phyloP scores from a whole-genome alignment of 1,140 invertebrate genomes.

The Pararge aegeria region DNA sequence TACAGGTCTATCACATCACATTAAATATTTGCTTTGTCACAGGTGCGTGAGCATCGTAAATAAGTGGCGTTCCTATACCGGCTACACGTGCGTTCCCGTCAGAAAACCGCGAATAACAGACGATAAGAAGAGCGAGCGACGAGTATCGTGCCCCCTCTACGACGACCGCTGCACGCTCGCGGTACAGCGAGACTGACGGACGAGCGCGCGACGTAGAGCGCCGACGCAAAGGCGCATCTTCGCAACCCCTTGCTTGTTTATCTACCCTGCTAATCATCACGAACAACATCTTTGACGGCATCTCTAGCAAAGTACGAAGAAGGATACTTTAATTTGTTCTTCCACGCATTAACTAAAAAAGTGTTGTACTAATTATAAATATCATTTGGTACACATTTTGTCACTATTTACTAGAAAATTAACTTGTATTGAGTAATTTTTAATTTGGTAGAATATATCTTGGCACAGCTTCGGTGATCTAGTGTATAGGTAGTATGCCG shows the following conservation, averaged over 20 bases:
- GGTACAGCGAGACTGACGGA: slow-evolving; percentile 65
- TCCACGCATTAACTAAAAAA: too few species aligned
- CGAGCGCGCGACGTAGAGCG: slow-evolving; percentile 32
- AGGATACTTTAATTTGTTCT: too few species aligned
- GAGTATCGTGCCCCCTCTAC: slow-evolving; percentile 48
- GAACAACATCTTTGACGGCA: background rate
- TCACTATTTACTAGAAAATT: too few species aligned
- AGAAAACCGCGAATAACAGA: slow-evolving; percentile 64
- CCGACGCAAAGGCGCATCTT: slow-evolving; percentile 44
- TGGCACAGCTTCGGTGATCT: too few species aligned
- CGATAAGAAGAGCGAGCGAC: slow-evolving; percentile 41
- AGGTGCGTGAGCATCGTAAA: slow-evolving; percentile 61
- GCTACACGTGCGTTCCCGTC: slow-evolving; percentile 66
- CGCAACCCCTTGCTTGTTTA: slow-evolving; percentile 48
- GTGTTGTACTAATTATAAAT: too few species aligned
- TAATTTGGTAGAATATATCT: too few species aligned
- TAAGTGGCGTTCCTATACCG: slow-evolving; percentile 40
- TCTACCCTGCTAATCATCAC: slow-evolving; percentile 22
- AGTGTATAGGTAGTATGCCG: too few species aligned
- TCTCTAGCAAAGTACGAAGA: too few species aligned
- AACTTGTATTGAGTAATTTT: too few species aligned
- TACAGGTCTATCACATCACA: slow-evolving; percentile 69
- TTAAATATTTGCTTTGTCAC: slow-evolving; percentile 63
- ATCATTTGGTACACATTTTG: too few species aligned
- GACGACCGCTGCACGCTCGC: slow-evolving; percentile 61